Base-by-base conservation (phyloP, 2,797 vertebrate genomes). In the Mus minutoides region DNA sequence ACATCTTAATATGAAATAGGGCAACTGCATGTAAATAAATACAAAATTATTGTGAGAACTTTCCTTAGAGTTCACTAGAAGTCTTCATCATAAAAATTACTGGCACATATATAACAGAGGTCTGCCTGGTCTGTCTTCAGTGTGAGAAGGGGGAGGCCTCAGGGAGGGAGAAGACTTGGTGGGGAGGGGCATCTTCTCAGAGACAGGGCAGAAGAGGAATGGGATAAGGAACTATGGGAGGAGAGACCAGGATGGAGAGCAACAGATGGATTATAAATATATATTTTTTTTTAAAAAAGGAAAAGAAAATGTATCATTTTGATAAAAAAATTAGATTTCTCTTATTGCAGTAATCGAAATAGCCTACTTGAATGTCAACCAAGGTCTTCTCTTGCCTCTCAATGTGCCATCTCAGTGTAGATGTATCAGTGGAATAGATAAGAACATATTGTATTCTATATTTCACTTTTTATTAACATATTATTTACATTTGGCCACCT, bases 1-100 rank as follows among this genome's bases (percentile, higher is more conserved):
- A 95, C 79, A 94, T 97, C 69, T 91, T 73, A 73, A 83, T 94
- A 87, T 92, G 77, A 97, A 90, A 67, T 40, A 87, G 52, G 37
- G 73, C 34, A 95, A 94, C 54, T 86, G 19, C 5, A 80, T 90
- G 96, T 95, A 89, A 95, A 92, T 54, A 71, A 46, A 67, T 24
- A 76, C 56, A 91, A 60, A 6, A 80, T 64, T 10, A 34, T 43
- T 92, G 6, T 88, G 37, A 69, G 26, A 93, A 62, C 17, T 85
- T 94, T 5, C 69, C 7, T 71, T 58, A 71, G 34, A 92, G 62
- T 43, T 96, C 73, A 88, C 1, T 58, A 26, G 56, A 88, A 88
- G 40, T 95, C 14, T 9, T 80, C 60, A 37, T 4, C 77, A 56
- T 75, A 7, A 78, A 88, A 64, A 64, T 64, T 6, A 1, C 62